A percentile compares a stretch with the other conserved stretches of the same genome.
Evolutionary conservation across 2,797 vertebrate species (phyloP).

Genomic region (Calcarius lapponicus): DNA sequence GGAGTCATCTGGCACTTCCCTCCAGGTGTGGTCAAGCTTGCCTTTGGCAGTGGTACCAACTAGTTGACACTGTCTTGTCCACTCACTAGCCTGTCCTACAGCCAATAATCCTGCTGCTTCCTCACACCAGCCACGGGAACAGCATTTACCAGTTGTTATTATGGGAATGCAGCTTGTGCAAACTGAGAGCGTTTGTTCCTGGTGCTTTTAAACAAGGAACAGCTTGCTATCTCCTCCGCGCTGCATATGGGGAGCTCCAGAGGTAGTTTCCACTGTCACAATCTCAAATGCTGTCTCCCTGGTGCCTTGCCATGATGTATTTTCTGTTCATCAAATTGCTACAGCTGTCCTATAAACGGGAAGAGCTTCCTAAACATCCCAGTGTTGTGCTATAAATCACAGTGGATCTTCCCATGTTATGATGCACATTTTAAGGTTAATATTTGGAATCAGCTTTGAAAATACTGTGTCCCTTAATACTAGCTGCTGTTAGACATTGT

Average conservation of each 20-base stretch:
- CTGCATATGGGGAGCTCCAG: constrained; percentile 51
- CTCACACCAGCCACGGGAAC: background rate
- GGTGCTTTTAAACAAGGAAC: constrained; percentile 50
- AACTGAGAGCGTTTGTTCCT: constrained; percentile 22
- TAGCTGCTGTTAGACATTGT: constrained; percentile 19
- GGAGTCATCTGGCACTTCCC: constrained; percentile 17
- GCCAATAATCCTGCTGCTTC: background rate
- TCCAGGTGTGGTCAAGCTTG: background rate
- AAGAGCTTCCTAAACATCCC: constrained; percentile 32
- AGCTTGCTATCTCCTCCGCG: constrained; percentile 24
- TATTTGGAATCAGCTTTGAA: constrained; percentile 43
- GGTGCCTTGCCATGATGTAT: constrained; percentile 31
- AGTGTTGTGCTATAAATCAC: constrained; percentile 3
- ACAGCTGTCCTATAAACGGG: constrained; percentile 49
- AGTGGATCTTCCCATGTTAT: background rate
- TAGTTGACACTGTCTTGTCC: background rate
- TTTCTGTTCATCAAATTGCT: constrained; percentile 43
- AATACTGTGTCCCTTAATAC: constrained; percentile 28
- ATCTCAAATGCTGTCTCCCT: constrained; percentile 39
- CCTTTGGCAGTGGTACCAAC: background rate
- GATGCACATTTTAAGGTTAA: constrained; percentile 44
- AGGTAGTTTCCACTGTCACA: constrained; percentile 54
- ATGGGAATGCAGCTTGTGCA: constrained; percentile 27
- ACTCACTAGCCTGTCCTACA: background rate
- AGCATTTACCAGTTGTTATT: background rate